Conservation (phyloP, 35 echinoderm and acorn worm species). For the Ptychodera flava region DNA sequence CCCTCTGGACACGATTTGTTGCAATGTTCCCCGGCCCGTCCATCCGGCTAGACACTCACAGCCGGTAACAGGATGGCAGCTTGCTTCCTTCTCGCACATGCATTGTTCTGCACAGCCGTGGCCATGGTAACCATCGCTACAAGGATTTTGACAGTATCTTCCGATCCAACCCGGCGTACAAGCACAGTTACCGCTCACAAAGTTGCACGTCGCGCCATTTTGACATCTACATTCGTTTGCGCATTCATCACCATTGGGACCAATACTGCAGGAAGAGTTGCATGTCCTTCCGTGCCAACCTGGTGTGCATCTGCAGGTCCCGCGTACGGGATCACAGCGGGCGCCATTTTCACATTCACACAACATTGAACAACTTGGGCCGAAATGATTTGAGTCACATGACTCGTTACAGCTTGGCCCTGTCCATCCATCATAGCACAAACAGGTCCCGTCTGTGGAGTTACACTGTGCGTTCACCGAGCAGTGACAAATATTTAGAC, state of each 20-base stretch:
- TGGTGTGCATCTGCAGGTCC: slow-evolving; percentile 44
- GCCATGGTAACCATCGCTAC: slow-evolving; percentile 39
- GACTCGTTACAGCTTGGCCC: slow-evolving; percentile 47
- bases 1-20: slow-evolving; percentile 11
- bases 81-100: slow-evolving; percentile 50
- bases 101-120: slow-evolving; percentile 41
- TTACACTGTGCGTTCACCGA: slow-evolving; percentile 25
- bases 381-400: slow-evolving; percentile 25
- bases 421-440: slow-evolving; percentile 66
- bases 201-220: slow-evolving; percentile 55
- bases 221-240: slow-evolving; percentile 38
- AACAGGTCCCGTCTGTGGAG: slow-evolving; percentile 51
- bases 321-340: slow-evolving; percentile 47
- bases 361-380: slow-evolving; percentile 4
- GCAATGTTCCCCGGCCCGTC: slow-evolving; percentile 55
- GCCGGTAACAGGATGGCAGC: neutral
- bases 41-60: slow-evolving; percentile 63
- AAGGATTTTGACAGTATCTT: slow-evolving; percentile 38
- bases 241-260: slow-evolving; percentile 49
- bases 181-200: slow-evolving; percentile 53
- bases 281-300: slow-evolving; percentile 53
- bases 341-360: slow-evolving; percentile 64
- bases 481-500: slow-evolving; percentile 1
- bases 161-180: slow-evolving; percentile 49
- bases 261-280: slow-evolving; percentile 29